Base-by-base conservation (phyloP, 2,797 vertebrate species). In the Mus caroli region DNA sequence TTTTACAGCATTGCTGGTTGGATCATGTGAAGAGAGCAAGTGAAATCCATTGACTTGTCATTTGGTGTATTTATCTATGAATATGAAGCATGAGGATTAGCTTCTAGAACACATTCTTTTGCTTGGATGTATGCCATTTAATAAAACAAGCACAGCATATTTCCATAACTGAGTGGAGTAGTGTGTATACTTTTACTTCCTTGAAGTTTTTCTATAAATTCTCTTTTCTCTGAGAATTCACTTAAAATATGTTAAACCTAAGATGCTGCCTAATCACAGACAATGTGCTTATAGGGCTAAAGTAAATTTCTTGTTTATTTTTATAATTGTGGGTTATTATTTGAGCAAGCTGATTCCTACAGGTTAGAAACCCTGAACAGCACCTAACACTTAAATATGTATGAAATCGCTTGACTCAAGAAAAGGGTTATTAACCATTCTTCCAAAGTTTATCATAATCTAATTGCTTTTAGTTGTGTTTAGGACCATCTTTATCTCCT, bases 201-300 rank as follows among this genome's bases (percentile, higher is more conserved):
- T 28, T 91, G 34, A 92, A 91, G 46, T 84, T 40, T 83, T 91
- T 83, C 75, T 91, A 76, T 89, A 60, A 92, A 85, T 93, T 86
- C 13, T 40, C 37, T 9, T 94, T 95, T 34, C 58, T 77, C 60
- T 78, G 56, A 89, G 28, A 89, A 91, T 60, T 64, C 40, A 87
- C 31, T 91, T 86, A 60, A 50, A 46, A 69, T 75, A 86, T 31
- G 26, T 87, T 84, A 75, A 84, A 31, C 1, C 8, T 86, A 73
- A 86, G 7, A 83, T 8, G 71, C 37, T 56, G 11, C 12, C 12
- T 87, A 92, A 85, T 60, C 84, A 84, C 15, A 76, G 56, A 73
- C 43, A 52, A 85, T 77, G 3, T 94, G 22, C 37, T 82, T 92
- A 86, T n/a, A 82, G 15, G 46, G 9, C 17, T 62, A 3, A 13